Base-by-base conservation (phyloP, 2,888 invertebrate genomes). In the Anarsia innoxiella region DNA sequence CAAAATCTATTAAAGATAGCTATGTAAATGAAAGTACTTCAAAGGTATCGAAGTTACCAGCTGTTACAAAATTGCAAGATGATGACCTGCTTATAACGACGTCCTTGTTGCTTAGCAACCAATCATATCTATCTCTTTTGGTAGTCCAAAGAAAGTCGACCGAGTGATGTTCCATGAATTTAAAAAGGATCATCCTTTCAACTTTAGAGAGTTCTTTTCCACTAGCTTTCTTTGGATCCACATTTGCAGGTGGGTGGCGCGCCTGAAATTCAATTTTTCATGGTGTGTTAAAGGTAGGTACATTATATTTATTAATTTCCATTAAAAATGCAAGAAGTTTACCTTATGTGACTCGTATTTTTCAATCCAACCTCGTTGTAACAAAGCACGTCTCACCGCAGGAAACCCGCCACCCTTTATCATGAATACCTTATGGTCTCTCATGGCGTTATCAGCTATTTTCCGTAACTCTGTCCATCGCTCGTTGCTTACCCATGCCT, bases 141-240 rank as follows among this genome's bases (percentile, higher is more conserved):
- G 94, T 91, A 31, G 95, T 95, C 96, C 97, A 97, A 23, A 96
- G 87, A 54, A 97, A 94, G 58, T 96, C 94, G 1, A 95, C 93
- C 0, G 91, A 89, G 53, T 91, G 89, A 56, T 92, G 91, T 52
- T 91, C 90, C 59, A 95, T 86, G 69, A 95, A 91, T 51, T 93
- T 87, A 2, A 91, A 92, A 59, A 93, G 87, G 34, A 91, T 88
- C 64, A 88, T 88, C 42, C 89, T 83, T 63, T 93, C 92, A 34
- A 91, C 89, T 73, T 88, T 91, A 2, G 87, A 79, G 5, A 89
- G 72, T 44, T 88, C 88, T 55, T 75, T 53, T 28, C 74, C 75
- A 9, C 72, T 63, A n/a, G 65, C 67, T 70, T 79, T 58, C 68
- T 77, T 56, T 52, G 86, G 74, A 46, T 84, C 82, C 34, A 76